Evolutionary conservation across 2,888 invertebrate species (phyloP).

Genomic region (Agrotis segetum): DNA sequence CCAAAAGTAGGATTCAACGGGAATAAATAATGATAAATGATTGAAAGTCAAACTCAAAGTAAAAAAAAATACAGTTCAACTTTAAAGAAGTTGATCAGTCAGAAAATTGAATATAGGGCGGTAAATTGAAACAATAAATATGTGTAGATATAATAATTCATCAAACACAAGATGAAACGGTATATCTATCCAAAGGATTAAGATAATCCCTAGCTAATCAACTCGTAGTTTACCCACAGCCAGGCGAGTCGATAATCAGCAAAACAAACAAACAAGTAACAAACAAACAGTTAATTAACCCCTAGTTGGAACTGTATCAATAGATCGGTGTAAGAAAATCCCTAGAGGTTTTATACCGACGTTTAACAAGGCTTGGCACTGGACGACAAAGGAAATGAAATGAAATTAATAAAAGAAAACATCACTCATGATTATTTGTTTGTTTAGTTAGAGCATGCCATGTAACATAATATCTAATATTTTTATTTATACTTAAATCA

Average conservation of each 20-base stretch:
- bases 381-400: too few species aligned
- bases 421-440: too few species aligned
- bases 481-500: too few species aligned
- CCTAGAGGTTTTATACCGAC: not conserved
- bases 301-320: constrained; percentile 1
- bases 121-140: not conserved
- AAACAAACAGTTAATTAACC: constrained; percentile 38
- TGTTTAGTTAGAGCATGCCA: too few species aligned
- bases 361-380: not conserved
- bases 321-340: constrained; percentile 8
- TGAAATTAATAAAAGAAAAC: too few species aligned
- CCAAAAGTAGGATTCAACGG: too few species aligned
- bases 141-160: too few species aligned
- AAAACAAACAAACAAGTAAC: constrained; percentile 48
- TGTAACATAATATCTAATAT: too few species aligned
- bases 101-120: not conserved
- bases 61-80: not conserved
- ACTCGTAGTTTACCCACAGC: constrained; percentile 1
- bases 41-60: not conserved
- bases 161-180: constrained; percentile 18
- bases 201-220: constrained; percentile 34
- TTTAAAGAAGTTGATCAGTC: not conserved
- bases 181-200: constrained; percentile 7
- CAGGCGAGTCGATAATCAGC: constrained; percentile 32
- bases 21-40: too few species aligned